Base-by-base conservation (phyloP, 2,797 vertebrate species). In the Neosilurus hyrtlii region DNA sequence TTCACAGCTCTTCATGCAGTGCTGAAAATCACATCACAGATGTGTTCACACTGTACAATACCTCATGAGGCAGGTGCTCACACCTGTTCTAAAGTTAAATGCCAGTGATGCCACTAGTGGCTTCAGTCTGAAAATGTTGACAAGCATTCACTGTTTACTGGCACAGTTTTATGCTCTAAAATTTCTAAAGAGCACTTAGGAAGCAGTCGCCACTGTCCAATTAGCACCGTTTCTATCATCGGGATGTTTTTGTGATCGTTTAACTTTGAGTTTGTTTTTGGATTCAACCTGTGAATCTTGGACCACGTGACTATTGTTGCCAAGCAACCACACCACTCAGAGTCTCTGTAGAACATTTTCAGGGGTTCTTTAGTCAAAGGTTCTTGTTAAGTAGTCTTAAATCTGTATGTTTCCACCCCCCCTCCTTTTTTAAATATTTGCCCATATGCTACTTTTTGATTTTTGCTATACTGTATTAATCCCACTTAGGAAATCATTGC, bases 111-210 rank as follows among this genome's bases (percentile, higher is more conserved):
- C 56, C 52, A 22, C 54, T 22, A 20, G 72, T 74, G 54, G 30
- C 54, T 54, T 74, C 54, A 35, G 16, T 57, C 52, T 57, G 8
- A 37, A 59, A 75, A 59, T 75, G 30, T 59, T 59, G 56, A 37
- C 18, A 59, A 76, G 56, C 12, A 56, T 24, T 15, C 20, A 37
- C 16, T 22, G 54, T 59, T 75, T 75, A 22, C 54, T 37, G 57
- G 30, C 0, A 3, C 72, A 57, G 18, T 75, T 37, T 76, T 61
- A 61, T 14, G 12, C 73, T 8, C 73, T 59, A 18, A 3, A n/a
- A 61, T 76, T 76, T 76, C 73, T 61, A 61, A 76, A 76, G 30
- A 76, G 59, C 73, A 76, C 73, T 61, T 43, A 37, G 74, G 57
- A 61, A 4, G 12, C 20, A 16, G 56, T 59, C 20, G 12, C 10